Percentiles rank a stretch among this genome's conserved stretches.
These are phyloP conservation scores for Operophtera brumata DNA, from an alignment of 2,888 invertebrate genomes.

Conservation along the genomic window DNA sequence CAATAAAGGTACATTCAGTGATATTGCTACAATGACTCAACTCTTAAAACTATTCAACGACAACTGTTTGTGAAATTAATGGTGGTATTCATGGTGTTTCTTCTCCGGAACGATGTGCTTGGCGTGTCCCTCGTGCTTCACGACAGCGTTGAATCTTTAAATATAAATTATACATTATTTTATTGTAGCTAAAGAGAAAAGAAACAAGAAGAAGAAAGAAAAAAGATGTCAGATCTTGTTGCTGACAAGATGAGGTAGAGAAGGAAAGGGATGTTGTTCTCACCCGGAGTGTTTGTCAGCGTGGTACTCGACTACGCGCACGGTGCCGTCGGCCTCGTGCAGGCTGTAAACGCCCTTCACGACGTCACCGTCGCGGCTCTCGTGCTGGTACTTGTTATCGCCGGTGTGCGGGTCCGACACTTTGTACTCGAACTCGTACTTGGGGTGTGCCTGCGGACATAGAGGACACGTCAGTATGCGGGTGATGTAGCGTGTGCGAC, in stretches of 20 bases:
- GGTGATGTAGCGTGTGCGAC: neutral
- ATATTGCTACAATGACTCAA: neutral
- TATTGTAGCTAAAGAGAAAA: neutral
- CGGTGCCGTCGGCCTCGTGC: constrained; percentile 64
- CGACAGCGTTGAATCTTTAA: constrained; percentile 51
- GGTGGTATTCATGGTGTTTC: constrained; percentile 24
- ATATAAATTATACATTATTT: neutral
- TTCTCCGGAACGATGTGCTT: constrained; percentile 38
- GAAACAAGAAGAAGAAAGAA: no score
- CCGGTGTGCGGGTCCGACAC: constrained; percentile 77
- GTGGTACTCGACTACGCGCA: constrained; percentile 66
- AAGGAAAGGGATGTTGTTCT: constrained; percentile 1
- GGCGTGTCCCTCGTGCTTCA: constrained; percentile 39
- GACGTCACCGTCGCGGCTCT: constrained; percentile 77
- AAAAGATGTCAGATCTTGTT: no score
- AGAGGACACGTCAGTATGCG: neutral
- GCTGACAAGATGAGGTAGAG: neutral
- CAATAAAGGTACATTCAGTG: neutral
- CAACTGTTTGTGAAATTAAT: neutral
- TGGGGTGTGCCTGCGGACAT: constrained; percentile 58
- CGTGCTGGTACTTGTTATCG: constrained; percentile 76
- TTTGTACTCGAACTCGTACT: constrained; percentile 77
- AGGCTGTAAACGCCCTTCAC: constrained; percentile 76
- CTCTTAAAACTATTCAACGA: constrained; percentile 1
- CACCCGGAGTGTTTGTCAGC: constrained; percentile 60